Conservation (phyloP, 2,113 vertebrate genomes). For the Neolamprologus caudopunctatus region DNA sequence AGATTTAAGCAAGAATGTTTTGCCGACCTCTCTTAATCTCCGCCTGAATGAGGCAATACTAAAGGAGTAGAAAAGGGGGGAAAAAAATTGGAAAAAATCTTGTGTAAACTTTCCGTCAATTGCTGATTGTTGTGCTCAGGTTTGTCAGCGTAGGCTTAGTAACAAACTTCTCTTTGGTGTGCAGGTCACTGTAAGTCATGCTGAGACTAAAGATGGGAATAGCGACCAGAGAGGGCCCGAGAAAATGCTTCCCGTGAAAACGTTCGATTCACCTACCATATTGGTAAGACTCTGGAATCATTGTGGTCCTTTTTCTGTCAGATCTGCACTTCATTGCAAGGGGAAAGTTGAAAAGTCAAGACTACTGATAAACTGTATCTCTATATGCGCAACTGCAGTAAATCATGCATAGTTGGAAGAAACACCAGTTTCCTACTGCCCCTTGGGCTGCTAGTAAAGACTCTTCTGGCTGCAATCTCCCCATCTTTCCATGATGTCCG, state of each 20-base stretch:
- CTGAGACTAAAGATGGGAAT: constrained; percentile 76
- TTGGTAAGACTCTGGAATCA: constrained; percentile 35
- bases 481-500: constrained; percentile 24
- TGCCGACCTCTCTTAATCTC: background rate
- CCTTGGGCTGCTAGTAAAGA: constrained; percentile 32
- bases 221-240: constrained; percentile 73
- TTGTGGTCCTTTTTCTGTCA: background rate
- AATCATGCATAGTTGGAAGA: background rate
- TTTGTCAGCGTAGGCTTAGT: background rate
- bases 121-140: background rate
- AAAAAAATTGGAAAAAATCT: background rate
- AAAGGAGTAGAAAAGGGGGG: background rate
- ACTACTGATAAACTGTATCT: background rate
- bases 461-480: constrained; percentile 1
- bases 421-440: constrained; percentile 28
- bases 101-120: background rate
- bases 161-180: constrained; percentile 1
- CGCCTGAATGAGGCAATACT: background rate
- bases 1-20: constrained; percentile 45
- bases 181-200: constrained; percentile 82
- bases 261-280: constrained; percentile 1
- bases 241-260: background rate
- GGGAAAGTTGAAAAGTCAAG: background rate
- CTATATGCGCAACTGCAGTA: background rate
- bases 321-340: background rate